phyloP scores from a whole-genome alignment of 2,113 vertebrate genomes.

The Natator depressus region DNA sequence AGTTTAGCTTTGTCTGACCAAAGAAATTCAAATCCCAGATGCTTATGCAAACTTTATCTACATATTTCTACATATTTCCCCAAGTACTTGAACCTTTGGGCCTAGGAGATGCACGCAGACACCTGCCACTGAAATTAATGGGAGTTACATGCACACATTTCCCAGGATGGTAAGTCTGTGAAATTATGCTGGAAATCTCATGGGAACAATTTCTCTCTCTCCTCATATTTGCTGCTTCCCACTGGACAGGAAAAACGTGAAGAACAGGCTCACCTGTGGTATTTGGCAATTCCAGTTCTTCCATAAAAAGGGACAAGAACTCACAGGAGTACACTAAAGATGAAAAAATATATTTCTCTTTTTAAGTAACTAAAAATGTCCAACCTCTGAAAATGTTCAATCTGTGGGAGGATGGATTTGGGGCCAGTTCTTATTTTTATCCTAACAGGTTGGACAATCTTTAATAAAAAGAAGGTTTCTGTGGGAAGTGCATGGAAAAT shows the following conservation, averaged over 20 bases:
- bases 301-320: neutral
- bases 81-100: constrained; percentile 57
- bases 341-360: neutral
- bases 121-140: constrained; percentile 67
- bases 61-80: constrained; percentile 60
- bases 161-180: constrained; percentile 59
- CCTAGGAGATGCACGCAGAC: constrained; percentile 64
- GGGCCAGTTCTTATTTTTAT: constrained; percentile 36
- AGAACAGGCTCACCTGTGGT: constrained; percentile 20
- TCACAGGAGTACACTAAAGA: neutral
- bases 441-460: constrained; percentile 16
- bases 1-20: constrained; percentile 58
- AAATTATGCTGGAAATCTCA: constrained; percentile 61
- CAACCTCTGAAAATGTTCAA: neutral
- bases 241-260: constrained; percentile 42
- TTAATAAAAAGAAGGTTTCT: constrained; percentile 28
- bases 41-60: constrained; percentile 65
- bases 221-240: constrained; percentile 64
- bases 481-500: constrained; percentile 39
- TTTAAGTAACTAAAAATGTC: constrained; percentile 1
- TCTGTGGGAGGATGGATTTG: neutral
- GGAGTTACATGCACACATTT: constrained; percentile 21
- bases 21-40: constrained; percentile 48
- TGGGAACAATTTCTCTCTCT: constrained; percentile 62
- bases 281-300: neutral